phyloP scores from a whole-genome alignment of 2,113 vertebrate genomes.

The Xyliphius kryptos region DNA sequence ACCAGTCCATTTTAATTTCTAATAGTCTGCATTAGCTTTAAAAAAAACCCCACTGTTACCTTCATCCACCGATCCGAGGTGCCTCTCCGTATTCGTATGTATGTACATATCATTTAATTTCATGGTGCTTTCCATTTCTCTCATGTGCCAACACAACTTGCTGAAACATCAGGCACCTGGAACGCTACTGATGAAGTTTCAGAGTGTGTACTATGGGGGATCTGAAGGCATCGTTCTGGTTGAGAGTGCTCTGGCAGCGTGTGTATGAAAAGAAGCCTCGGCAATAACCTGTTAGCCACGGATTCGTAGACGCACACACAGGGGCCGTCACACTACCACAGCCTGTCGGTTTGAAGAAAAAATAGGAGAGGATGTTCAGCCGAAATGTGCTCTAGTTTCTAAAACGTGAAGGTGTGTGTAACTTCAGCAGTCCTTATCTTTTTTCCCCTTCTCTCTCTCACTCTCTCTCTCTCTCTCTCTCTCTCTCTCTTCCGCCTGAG shows the following conservation, averaged over 20 bases:
- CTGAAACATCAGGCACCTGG: neutral
- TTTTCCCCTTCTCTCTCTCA: neutral
- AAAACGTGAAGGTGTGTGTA: neutral
- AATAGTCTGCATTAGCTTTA: too few relatives aligned
- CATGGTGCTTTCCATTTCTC: neutral
- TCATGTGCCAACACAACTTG: neutral
- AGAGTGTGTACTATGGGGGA: neutral
- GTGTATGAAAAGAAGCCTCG: neutral
- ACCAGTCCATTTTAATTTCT: too few relatives aligned
- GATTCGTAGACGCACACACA: neutral
- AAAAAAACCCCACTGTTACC: too few relatives aligned
- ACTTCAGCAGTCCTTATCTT: neutral
- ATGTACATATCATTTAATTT: neutral
- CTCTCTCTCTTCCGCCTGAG: slow-evolving; percentile 35
- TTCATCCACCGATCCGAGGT: too few relatives aligned
- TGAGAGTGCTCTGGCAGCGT: neutral
- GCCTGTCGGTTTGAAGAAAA: neutral
- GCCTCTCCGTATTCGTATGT: too few relatives aligned
- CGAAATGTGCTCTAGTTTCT: neutral
- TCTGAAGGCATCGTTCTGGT: neutral
- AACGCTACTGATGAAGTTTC: neutral
- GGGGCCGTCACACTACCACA: neutral
- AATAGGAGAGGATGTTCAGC: neutral
- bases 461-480: neutral
- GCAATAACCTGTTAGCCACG: neutral